Evolutionary conservation across 2,113 vertebrate species (phyloP).

Genomic region (Pelmatolapia mariae): DNA sequence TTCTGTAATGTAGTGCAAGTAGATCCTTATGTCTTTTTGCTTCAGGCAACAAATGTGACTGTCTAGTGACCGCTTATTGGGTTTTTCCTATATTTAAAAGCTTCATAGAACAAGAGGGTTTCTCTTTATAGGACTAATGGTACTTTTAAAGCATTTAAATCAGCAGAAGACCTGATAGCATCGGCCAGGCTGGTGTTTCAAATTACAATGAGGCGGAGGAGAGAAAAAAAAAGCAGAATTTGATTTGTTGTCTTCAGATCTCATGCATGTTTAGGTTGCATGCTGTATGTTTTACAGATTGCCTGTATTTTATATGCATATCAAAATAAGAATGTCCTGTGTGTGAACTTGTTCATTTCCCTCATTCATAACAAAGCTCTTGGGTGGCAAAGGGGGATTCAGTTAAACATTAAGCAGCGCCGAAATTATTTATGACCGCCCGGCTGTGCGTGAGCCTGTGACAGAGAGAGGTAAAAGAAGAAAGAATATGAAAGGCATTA

Average conservation of each 20-base stretch:
- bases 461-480: background rate
- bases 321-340: background rate
- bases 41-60: constrained; percentile 25
- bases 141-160: background rate
- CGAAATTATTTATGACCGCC: constrained; percentile 43
- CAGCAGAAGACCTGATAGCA: background rate
- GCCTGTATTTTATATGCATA: background rate
- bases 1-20: background rate
- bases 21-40: background rate
- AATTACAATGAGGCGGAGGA: background rate
- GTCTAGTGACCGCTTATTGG: background rate
- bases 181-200: background rate
- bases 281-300: background rate
- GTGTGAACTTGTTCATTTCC: background rate
- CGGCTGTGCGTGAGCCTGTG: background rate
- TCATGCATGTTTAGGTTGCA: background rate
- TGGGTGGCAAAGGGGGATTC: background rate
- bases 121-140: background rate
- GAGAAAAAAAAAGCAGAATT: background rate
- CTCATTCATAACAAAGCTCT: background rate
- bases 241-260: background rate
- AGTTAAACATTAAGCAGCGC: constrained; percentile 49
- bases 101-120: background rate
- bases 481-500: background rate
- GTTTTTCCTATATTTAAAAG: background rate